Base-by-base conservation (phyloP, 1,140 invertebrate genomes). In the Microplitis mediator region DNA sequence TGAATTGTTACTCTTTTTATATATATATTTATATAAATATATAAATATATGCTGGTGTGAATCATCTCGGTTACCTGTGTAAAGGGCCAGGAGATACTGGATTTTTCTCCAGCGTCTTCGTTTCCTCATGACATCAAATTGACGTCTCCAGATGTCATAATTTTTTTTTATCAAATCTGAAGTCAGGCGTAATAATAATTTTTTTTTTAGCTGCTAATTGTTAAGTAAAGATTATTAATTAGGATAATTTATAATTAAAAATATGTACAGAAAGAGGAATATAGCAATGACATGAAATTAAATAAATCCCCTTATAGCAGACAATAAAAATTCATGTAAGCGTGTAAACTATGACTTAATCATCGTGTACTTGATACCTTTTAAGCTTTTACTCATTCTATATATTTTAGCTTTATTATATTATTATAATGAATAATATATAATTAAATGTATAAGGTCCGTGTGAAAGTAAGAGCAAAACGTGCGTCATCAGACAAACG, bases 401-500 rank as follows among this genome's bases (percentile, higher is more conserved):
- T 60, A 50, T 72, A 45, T 9, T 64, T 39, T 23, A 35, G 63
- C 5, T 16, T 32, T 13, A 13, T 54, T 14, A 54, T 54, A 54
- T 31, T 8, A 52, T 32, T 56, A 36, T 66, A 39, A 58, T 16
- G 65, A 72, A 72, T 72, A 13, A 45, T 45, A 45, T 45, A 45
- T 45, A 45, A 45, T 45, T 45, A 45, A 45, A 45, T 45, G 3
- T 45, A 45, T 45, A 45, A 72, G 63, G 31, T 14, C 70, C 63
- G 63, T 72, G 70, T 72, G 70, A 72, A 72, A 72, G 70, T 72
- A 72, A 66, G 45, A 71, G 61, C 61, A 45, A 52, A 50, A 51
- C 64, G 62, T 63, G 4, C 45, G 69, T 71, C 61, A 58, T 23
- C 34, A 39, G 52, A 54, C 14, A 69, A 65, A 50, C 34, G 35